Base-by-base conservation (phyloP, 2,113 vertebrate species). In the Ageneiosus marmoratus region DNA sequence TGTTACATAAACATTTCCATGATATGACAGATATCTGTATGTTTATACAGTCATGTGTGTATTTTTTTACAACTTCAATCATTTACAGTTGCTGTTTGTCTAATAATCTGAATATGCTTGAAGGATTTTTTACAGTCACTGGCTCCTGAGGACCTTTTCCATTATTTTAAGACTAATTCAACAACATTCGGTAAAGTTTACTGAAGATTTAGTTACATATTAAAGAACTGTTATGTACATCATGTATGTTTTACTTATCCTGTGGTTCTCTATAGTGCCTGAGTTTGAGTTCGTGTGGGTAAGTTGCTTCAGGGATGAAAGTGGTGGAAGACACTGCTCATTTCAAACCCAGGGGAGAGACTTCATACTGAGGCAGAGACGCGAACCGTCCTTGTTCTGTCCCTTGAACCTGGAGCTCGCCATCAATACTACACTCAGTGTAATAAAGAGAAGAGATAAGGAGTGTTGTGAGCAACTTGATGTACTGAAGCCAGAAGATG, bases 181-280 rank as follows among this genome's bases (percentile, higher is more conserved):
- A 75, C 85, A 4, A 53, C 58, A 18, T 87, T 89, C 86, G 93
- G 94, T 94, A 91, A 80, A 37, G 50, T 62, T 77, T 20, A 32
- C 53, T 27, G 24, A 37, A 29, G 3, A 46, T 77, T 22, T 50
- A 34, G 8, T 53, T 16, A 34, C 18, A 34, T 81, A 34, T 50
- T 22, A 46, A 67, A 72, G 15, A 12, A 6, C 20, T n/a, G 20
- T 58, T 55, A 41, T 22, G 11, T 41, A 1, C 16, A 48, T 1
- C 11, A 10, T 48, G 11, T 48, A 12, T 15, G 20, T 44, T 5
- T 44, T 16, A 75, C 9, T 67, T 5, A 41, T 27, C 6, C 5
- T 80, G 22, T 27, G 9, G 41, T 65, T 22, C 24, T 51, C 20
- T 22, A 44, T 63, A 89, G 88, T 86, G 79, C 84, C 88, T 48